Percentiles rank a stretch among this genome's conserved stretches.
Evolutionary conservation across 2,888 invertebrate genomes (phyloP).

Genomic region (Chouioia cunea): DNA sequence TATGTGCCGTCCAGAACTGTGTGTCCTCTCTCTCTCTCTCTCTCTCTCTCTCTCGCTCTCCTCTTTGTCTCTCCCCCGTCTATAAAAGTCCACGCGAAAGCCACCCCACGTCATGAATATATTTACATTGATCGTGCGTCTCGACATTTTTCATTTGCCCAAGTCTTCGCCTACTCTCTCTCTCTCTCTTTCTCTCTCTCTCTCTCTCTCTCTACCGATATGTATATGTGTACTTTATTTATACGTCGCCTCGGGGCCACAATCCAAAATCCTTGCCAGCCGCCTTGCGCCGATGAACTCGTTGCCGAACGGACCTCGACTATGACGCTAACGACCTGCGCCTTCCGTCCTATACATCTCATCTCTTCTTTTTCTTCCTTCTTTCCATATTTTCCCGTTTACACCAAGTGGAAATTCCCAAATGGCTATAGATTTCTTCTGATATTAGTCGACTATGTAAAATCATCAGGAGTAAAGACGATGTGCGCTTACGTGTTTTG

Average conservation of each 20-base stretch:
- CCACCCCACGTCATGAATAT: constrained; percentile 68
- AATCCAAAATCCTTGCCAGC: constrained; percentile 47
- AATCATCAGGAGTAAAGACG: too few species aligned
- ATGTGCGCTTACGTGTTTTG: too few species aligned
- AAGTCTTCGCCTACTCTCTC: not conserved
- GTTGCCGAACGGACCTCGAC: constrained; percentile 33
- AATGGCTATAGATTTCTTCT: too few species aligned
- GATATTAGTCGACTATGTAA: too few species aligned
- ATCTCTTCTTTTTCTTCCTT: not conserved
- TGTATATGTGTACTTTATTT: constrained; percentile 61
- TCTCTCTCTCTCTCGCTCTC: constrained; percentile 45
- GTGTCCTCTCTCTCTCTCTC: constrained; percentile 54
- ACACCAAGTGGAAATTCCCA: too few species aligned
- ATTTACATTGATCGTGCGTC: constrained; percentile 68
- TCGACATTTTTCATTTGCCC: constrained; percentile 58
- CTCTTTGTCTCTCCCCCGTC: constrained; percentile 49
- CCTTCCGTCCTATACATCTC: not conserved
- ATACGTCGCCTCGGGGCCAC: constrained; percentile 54
- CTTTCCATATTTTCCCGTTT: too few species aligned
- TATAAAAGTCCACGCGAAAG: constrained; percentile 44
- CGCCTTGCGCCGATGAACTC: constrained; percentile 38
- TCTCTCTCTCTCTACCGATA: constrained; percentile 50
- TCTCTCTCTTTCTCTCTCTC: constrained; percentile 50
- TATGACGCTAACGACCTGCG: not conserved
- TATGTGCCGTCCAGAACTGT: constrained; percentile 66